Evolutionary conservation across 2,797 vertebrate genomes (phyloP).

Genomic region (Valencia hispanica): DNA sequence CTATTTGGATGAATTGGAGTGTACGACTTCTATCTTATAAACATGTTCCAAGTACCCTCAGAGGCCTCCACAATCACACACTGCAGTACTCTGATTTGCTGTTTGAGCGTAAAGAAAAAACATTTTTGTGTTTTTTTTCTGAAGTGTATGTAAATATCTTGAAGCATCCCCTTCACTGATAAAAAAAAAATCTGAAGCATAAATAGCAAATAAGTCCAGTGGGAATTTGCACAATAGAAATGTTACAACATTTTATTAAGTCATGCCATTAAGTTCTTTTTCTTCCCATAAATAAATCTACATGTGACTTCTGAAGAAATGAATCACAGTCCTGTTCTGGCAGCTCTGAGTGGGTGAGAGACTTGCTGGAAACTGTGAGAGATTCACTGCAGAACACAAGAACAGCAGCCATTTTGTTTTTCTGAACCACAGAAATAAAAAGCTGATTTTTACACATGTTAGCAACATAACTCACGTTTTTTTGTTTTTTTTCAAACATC

Average conservation of each 20-base stretch:
- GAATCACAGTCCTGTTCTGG: constrained; percentile 34
- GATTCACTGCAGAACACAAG: constrained; percentile 19
- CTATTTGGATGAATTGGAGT: too few relatives aligned
- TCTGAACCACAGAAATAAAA: constrained; percentile 16
- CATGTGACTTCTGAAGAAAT: constrained; percentile 31
- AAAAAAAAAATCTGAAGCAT: background rate
- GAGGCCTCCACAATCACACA: too few relatives aligned
- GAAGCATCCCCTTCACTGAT: too few relatives aligned
- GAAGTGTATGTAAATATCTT: too few relatives aligned
- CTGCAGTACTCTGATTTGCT: too few relatives aligned
- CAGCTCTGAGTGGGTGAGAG: constrained; percentile 41
- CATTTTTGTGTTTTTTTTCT: too few relatives aligned
- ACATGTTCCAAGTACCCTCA: too few relatives aligned
- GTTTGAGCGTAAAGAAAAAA: too few relatives aligned
- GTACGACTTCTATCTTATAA: too few relatives aligned
- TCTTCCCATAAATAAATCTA: constrained; percentile 8
- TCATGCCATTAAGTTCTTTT: constrained; percentile 7
- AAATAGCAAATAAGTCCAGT: background rate
- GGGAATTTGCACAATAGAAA: background rate
- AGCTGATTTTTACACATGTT: constrained; percentile 1
- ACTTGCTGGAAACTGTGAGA: constrained; percentile 35
- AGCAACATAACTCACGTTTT: constrained; percentile 27
- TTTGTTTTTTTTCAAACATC: too few relatives aligned
- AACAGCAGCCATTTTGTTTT: constrained; percentile 27
- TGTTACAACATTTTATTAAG: background rate